These are phyloP conservation scores for Tinea semifulvella DNA, from an alignment of 2,888 invertebrate genomes.

Conservation along the genomic window DNA sequence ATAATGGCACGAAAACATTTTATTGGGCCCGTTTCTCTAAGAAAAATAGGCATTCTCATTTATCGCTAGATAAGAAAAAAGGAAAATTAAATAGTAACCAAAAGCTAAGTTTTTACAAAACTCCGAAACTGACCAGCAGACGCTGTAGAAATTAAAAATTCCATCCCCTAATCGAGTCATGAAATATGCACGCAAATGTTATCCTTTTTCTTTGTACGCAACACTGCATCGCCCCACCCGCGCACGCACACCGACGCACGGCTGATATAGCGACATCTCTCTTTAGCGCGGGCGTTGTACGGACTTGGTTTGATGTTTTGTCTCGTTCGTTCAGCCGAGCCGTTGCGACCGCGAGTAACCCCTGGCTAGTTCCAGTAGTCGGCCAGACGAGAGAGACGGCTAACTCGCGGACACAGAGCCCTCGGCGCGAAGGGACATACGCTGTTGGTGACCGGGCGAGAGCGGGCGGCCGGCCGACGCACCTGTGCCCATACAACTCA, in stretches of 20 bases:
- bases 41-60: too few species aligned
- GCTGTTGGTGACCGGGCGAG: slow-evolving; percentile 68
- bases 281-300: slow-evolving; percentile 30
- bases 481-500: slow-evolving; percentile 54
- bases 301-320: slow-evolving; percentile 24
- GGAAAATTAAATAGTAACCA: too few species aligned
- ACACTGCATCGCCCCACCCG: slow-evolving; percentile 63
- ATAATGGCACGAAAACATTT: too few species aligned
- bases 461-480: slow-evolving; percentile 63
- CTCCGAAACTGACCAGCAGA: slow-evolving; percentile 43
- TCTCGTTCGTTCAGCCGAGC: slow-evolving; percentile 57
- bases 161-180: slow-evolving; percentile 67
- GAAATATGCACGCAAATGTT: slow-evolving; percentile 68
- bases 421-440: slow-evolving; percentile 65
- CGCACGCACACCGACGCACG: slow-evolving; percentile 65
- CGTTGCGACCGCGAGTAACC: slow-evolving; percentile 65
- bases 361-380: slow-evolving; percentile 66
- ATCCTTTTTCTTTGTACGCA: slow-evolving; percentile 66
- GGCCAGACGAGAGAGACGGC: slow-evolving; percentile 60
- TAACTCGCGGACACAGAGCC: slow-evolving; percentile 56
- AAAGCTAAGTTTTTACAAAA: too few species aligned
- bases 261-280: slow-evolving; percentile 39
- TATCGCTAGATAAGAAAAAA: too few species aligned
- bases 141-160: slow-evolving; percentile 64
- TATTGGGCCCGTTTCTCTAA: too few species aligned